These are phyloP conservation scores for Epinephelus fuscoguttatus DNA, from an alignment of 2,113 vertebrate species.

Conservation along the genomic window DNA sequence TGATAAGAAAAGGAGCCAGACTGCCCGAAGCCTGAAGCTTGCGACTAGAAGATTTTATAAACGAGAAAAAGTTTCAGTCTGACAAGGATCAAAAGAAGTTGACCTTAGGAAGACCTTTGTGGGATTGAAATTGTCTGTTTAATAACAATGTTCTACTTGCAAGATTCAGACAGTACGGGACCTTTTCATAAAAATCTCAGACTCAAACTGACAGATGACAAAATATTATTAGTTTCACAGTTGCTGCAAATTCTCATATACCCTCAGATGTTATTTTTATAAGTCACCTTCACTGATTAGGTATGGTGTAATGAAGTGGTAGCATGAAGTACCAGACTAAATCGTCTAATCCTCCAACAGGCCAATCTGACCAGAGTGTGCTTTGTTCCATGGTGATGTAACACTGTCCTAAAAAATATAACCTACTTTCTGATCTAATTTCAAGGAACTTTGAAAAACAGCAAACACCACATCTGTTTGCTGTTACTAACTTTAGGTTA, in stretches of 20 bases:
- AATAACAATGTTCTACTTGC: constrained; percentile 13
- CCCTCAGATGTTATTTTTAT: background rate
- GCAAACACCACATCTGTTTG: background rate
- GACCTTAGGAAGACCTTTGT: constrained; percentile 24
- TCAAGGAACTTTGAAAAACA: constrained; percentile 21
- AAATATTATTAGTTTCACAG: background rate
- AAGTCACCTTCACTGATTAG: background rate
- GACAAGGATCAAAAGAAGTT: constrained; percentile 50
- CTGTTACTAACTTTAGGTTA: constrained; percentile 36
- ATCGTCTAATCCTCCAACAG: background rate
- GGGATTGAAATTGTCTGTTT: constrained; percentile 26
- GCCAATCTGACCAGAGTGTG: background rate
- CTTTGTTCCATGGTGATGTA: constrained; percentile 18
- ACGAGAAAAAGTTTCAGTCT: constrained; percentile 36
- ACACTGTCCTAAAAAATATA: constrained; percentile 20
- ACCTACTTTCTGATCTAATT: constrained; percentile 48
- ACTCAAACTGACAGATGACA: constrained; percentile 10
- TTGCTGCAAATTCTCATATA: background rate
- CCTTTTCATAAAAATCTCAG: constrained; percentile 15
- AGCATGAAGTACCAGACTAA: background rate
- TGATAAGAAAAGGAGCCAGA: constrained; percentile 36
- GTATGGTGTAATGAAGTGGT: background rate
- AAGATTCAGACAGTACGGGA: background rate
- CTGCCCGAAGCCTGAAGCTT: constrained; percentile 41
- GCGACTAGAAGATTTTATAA: constrained; percentile 27